Conservation (phyloP, 2,797 vertebrate species). For the Sebastes diaconus region DNA sequence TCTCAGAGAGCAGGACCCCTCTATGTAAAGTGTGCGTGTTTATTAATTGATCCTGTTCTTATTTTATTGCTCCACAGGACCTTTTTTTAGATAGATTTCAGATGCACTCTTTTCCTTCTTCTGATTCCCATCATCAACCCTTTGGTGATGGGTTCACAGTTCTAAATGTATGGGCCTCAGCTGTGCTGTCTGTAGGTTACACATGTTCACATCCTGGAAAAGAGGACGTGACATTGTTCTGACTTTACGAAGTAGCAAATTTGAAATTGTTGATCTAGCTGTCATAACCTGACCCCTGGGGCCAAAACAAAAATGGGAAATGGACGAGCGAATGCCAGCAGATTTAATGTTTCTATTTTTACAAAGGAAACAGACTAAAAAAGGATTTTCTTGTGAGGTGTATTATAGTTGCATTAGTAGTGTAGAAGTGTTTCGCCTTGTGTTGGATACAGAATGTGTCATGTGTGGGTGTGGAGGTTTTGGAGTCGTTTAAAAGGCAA, state of each 20-base stretch:
- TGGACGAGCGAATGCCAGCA: not conserved
- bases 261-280: slow-evolving; percentile 12
- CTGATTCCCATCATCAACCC: not conserved
- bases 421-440: not conserved
- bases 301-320: not conserved
- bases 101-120: not conserved
- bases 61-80: not conserved
- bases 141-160: not conserved
- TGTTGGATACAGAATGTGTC: not conserved
- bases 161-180: not conserved
- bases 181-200: not conserved
- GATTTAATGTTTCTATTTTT: not conserved
- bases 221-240: slow-evolving; percentile 38
- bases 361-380: not conserved
- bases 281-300: not conserved
- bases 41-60: not conserved
- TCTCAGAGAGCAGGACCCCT: slow-evolving; percentile 43
- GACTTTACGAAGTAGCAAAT: not conserved
- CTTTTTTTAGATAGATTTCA: not conserved
- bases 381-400: not conserved
- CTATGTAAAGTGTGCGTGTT: not conserved
- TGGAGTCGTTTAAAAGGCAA: not conserved
- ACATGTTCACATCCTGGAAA: slow-evolving; percentile 34
- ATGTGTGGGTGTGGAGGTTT: not conserved
- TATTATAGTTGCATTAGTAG: not conserved